These are phyloP conservation scores for Lamprologus lemairii DNA, from an alignment of 2,113 vertebrate genomes.

Conservation along the genomic window DNA sequence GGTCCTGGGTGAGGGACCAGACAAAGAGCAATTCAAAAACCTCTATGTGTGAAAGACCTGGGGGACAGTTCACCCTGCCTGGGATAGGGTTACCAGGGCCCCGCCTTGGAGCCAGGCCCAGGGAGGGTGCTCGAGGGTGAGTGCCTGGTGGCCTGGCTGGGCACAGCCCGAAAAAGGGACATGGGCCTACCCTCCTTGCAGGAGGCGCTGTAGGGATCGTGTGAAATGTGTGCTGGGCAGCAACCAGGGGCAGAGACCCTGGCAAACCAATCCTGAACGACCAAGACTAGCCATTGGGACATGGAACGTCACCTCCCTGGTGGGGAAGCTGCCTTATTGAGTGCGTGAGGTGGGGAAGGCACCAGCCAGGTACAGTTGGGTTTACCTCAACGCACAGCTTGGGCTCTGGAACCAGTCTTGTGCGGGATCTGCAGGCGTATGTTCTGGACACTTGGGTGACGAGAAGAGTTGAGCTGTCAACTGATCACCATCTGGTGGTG, in stretches of 20 bases:
- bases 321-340: neutral
- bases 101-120: rapidly evolving
- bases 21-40: neutral
- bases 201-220: rapidly evolving
- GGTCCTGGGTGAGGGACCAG: neutral
- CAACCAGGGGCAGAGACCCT: rapidly evolving
- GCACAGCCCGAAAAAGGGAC: rapidly evolving
- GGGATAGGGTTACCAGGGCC: neutral
- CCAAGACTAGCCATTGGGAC: neutral
- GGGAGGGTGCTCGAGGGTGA: neutral
- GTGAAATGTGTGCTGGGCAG: neutral
- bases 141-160: neutral
- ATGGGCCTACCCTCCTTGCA: neutral
- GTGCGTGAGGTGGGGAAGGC: rapidly evolving
- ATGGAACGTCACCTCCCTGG: neutral
- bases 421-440: neutral
- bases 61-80: neutral
- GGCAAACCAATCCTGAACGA: rapidly evolving
- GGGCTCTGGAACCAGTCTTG: neutral
- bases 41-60: neutral
- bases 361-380: neutral
- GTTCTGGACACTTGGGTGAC: neutral
- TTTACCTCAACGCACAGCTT: neutral
- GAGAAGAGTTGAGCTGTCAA: neutral
- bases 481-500: neutral